Evolutionary conservation across 2,888 invertebrate species (phyloP).

Genomic region (Thereva unica): DNA sequence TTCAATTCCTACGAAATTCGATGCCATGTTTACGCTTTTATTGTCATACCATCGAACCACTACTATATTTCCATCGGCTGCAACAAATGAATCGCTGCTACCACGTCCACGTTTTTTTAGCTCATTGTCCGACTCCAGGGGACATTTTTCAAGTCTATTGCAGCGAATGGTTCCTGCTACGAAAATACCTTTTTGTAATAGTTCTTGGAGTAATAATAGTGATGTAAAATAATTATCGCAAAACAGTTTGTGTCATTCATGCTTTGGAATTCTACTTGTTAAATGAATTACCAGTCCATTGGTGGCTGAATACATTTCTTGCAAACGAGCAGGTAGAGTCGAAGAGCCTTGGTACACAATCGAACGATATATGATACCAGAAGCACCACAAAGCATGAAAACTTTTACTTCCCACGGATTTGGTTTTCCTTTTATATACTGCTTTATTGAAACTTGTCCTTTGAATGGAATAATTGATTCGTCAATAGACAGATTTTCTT

Average conservation of each 20-base stretch:
- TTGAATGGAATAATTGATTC: conserved; percentile 7
- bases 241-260: neutral
- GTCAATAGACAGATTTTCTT: neutral
- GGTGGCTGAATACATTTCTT: too few relatives aligned
- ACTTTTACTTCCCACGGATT: neutral
- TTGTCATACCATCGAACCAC: too few relatives aligned
- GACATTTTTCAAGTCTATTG: too few relatives aligned
- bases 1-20: neutral
- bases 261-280: neutral
- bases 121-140: too few relatives aligned
- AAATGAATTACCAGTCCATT: too few relatives aligned
- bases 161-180: neutral
- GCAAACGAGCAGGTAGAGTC: neutral
- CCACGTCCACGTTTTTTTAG: too few relatives aligned
- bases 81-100: too few relatives aligned
- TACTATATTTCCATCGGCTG: too few relatives aligned
- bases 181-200: neutral
- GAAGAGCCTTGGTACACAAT: neutral
- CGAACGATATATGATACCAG: neutral
- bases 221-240: neutral
- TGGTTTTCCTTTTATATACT: conserved; percentile 3
- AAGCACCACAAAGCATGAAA: neutral
- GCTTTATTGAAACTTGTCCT: conserved; percentile 4
- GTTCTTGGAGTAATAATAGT: neutral
- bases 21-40: neutral